Percentiles rank a stretch among this genome's conserved stretches.
phyloP scores from a whole-genome alignment of 2,797 vertebrate genomes.

The Antennarius maculatus region DNA sequence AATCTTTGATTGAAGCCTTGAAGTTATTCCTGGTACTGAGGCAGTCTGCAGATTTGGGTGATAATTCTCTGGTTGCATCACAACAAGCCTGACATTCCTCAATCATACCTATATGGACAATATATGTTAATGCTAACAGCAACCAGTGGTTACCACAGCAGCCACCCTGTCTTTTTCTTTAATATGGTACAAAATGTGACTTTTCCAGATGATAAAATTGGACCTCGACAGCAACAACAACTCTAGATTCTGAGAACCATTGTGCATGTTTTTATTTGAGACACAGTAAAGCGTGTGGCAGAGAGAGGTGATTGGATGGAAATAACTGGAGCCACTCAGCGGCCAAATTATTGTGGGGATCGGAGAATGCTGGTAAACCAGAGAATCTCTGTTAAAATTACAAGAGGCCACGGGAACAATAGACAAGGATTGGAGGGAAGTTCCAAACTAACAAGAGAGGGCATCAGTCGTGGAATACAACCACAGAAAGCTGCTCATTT shows the following conservation, averaged over 20 bases:
- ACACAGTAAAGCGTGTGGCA: conserved; percentile 65
- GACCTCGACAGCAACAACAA: conserved; percentile 29
- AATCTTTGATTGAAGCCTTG: too few species aligned
- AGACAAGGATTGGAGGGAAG: conserved; percentile 1
- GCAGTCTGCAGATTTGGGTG: too few species aligned
- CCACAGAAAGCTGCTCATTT: conserved; percentile 29
- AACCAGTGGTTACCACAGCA: background rate
- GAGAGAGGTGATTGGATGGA: conserved; percentile 46
- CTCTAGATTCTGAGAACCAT: conserved; percentile 35
- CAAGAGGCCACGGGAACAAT: conserved; percentile 41
- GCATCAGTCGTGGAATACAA: conserved; percentile 1
- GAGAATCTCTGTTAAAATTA: conserved; percentile 60
- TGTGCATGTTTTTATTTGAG: conserved; percentile 55
- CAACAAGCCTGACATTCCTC: too few species aligned
- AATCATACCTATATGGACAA: too few species aligned
- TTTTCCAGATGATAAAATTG: conserved; percentile 41
- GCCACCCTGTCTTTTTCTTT: background rate
- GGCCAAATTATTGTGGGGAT: conserved; percentile 40
- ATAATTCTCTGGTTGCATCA: too few species aligned
- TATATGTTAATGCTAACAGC: background rate
- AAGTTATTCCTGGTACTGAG: too few species aligned
- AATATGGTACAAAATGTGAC: conserved; percentile 10
- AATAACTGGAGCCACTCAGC: conserved; percentile 57
- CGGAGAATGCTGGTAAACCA: conserved; percentile 55
- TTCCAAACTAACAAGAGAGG: background rate